Percentiles rank a stretch among this genome's conserved stretches.
Evolutionary conservation across 2,797 vertebrate species (phyloP).

Genomic region (Myotis planiceps): DNA sequence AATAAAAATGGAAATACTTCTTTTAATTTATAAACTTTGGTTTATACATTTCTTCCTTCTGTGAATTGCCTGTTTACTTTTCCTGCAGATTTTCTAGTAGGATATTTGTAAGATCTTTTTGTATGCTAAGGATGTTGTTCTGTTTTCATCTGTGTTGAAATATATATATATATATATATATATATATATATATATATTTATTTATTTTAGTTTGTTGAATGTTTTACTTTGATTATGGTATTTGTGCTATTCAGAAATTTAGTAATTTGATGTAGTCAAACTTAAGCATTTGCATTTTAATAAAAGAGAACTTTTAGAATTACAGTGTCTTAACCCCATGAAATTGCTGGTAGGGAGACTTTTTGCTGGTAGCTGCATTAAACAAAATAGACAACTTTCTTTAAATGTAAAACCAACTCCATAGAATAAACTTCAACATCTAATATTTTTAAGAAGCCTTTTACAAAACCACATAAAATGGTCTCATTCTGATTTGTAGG

Average conservation of each 20-base stretch:
- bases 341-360: not conserved
- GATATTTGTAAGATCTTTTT: not conserved
- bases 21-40: not conserved
- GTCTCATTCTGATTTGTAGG: conserved; percentile 69
- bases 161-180: too few species aligned
- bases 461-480: not conserved
- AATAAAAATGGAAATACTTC: conserved; percentile 21
- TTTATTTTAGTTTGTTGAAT: not conserved
- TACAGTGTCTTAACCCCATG: not conserved
- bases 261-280: not conserved
- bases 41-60: not conserved
- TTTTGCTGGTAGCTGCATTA: conserved; percentile 48
- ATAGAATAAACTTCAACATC: not conserved
- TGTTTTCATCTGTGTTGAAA: not conserved
- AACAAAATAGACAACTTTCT: not conserved
- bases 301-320: not conserved
- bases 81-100: not conserved
- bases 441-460: not conserved
- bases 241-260: conserved; percentile 22
- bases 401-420: conserved; percentile 29
- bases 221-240: not conserved
- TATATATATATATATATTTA: not conserved
- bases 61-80: not conserved
- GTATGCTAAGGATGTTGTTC: not conserved
- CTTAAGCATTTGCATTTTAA: not conserved